These are phyloP conservation scores for Scaptodrosophila lebanonensis DNA, from an alignment of 1,140 invertebrate species.

Conservation along the genomic window DNA sequence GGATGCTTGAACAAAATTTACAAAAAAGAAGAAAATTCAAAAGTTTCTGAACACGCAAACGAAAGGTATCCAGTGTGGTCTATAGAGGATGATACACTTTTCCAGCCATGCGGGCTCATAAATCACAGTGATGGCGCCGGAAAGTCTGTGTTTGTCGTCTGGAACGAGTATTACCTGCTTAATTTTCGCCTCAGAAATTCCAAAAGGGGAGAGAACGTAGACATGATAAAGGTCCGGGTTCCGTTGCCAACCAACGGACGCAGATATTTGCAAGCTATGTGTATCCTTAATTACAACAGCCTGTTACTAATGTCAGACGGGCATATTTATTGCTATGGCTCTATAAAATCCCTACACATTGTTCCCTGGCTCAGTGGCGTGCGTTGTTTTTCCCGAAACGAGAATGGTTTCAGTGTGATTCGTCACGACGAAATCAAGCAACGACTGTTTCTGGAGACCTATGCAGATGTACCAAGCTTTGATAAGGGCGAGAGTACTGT, in stretches of 20 bases:
- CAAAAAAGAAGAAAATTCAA: not conserved
- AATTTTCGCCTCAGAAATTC: constrained; percentile 63
- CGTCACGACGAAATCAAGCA: constrained; percentile 15
- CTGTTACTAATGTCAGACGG: constrained; percentile 60
- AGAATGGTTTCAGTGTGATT: constrained; percentile 55
- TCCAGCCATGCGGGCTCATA: constrained; percentile 53
- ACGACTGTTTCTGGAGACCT: constrained; percentile 47
- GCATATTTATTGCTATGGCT: constrained; percentile 57
- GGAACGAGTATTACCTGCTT: constrained; percentile 63
- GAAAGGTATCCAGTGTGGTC: constrained; percentile 50
- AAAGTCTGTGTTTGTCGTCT: constrained; percentile 62
- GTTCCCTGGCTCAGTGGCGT: constrained; percentile 54
- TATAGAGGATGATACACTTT: constrained; percentile 60
- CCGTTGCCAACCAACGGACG: constrained; percentile 29
- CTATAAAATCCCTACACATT: constrained; percentile 50
- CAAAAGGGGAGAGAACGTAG: constrained; percentile 23
- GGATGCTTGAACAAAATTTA: constrained; percentile 23
- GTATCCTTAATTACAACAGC: constrained; percentile 62
- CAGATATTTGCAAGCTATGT: constrained; percentile 31
- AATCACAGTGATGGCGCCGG: constrained; percentile 33
- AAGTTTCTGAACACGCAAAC: constrained; percentile 9
- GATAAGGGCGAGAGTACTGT: constrained; percentile 36
- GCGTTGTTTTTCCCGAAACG: constrained; percentile 38
- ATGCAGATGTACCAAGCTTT: constrained; percentile 50
- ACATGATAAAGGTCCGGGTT: constrained; percentile 56